Base-by-base conservation (phyloP, 1,140 invertebrate species). In the Schlechtendalia chinensis region DNA sequence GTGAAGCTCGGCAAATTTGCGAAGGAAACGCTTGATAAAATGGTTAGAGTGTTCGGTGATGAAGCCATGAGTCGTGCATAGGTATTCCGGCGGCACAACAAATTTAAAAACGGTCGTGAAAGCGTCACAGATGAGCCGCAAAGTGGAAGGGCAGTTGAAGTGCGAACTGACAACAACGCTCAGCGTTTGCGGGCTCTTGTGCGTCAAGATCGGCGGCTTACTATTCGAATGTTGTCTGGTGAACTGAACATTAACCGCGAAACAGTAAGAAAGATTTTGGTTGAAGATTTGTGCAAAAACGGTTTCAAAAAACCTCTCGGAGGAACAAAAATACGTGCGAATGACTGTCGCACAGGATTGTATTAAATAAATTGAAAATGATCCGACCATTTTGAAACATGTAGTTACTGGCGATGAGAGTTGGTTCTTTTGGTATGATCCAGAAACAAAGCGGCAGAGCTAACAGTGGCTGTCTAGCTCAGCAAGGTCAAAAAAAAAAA, bases 391-490 rank as follows among this genome's bases (percentile, higher is more conserved):
- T 17, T 45, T 81, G 16, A 19, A 82, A 1, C 50, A 39, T 22
- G 80, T 82, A 19, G 65, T 81, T 69, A 82, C 80, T 27, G 80
- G 80, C 61, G 82, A 82, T 65, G 67, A 82, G 24, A 83, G 81
- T 16, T 84, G 81, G 83, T 75, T 83, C 61, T 77, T 54, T 19
- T 81, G 82, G 27, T 80, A 83, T 27, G 82, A 82, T 58, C 81
- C 81, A 14, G 82, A 84, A 82, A 83, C 82, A 24, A 84, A 83
- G 39, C 81, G 54, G 1, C 79, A 83, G 53, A 82, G 80, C 19
- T 58, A 81, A 63, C 71, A 77, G 53, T 77, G 53, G 67, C 6
- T 71, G 47, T 71, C 67, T 71, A 39, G 50, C 10, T 11, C 72
- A 50, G 32, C 72, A 1, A 80, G 77, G 27, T 29, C 77, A 47